phyloP scores from a whole-genome alignment of 2,797 vertebrate genomes.

The Coendou prehensilis region DNA sequence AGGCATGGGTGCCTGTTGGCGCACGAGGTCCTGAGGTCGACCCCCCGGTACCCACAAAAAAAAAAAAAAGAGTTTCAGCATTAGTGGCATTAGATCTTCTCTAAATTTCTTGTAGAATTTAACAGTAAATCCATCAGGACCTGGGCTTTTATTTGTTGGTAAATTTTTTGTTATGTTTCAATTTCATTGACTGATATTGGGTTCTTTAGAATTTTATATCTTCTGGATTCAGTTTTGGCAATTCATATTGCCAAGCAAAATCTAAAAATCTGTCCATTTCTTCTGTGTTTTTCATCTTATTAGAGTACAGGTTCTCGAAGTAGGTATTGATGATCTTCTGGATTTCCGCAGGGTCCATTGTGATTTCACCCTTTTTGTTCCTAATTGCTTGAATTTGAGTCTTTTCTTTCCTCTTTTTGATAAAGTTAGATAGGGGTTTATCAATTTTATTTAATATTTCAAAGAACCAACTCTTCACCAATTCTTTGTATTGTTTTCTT shows the following conservation, averaged over 20 bases:
- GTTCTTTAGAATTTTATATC: not conserved
- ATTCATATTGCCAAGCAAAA: not conserved
- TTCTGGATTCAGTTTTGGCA: not conserved
- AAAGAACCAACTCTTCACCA: not conserved
- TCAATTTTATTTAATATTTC: not conserved
- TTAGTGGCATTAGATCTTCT: not conserved
- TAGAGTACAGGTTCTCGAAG: not conserved
- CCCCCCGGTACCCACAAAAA: too few relatives aligned
- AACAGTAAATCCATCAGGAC: not conserved
- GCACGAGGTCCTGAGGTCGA: too few relatives aligned
- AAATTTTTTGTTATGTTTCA: not conserved
- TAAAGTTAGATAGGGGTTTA: not conserved
- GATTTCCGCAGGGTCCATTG: not conserved
- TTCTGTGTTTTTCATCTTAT: not conserved
- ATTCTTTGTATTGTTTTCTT: not conserved
- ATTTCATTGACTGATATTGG: not conserved
- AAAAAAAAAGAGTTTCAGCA: not conserved
- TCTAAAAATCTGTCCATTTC: not conserved
- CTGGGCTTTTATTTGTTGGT: not conserved
- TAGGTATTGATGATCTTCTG: not conserved
- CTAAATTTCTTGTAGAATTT: not conserved
- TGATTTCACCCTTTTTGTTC: not conserved
- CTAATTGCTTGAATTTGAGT: not conserved
- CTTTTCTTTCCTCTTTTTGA: not conserved
- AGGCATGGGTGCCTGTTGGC: too few relatives aligned